phyloP scores from a whole-genome alignment of 1,140 invertebrate species.

The Whitmania pigra region DNA sequence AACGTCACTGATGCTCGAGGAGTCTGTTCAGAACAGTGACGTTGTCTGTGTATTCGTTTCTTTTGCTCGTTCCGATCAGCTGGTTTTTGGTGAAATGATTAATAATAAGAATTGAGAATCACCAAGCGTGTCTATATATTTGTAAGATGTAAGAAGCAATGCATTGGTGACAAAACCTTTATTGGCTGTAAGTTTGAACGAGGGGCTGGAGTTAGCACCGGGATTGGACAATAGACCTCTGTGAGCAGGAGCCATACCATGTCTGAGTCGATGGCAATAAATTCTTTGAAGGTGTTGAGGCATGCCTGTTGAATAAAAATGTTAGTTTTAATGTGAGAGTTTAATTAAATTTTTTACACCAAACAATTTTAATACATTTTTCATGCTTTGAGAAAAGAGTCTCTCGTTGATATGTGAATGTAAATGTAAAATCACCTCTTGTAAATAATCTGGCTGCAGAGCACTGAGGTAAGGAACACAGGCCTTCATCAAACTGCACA shows the following conservation, averaged over 20 bases:
- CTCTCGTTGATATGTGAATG: no score
- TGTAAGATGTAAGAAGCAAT: no score
- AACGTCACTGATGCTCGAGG: background rate
- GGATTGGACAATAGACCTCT: constrained; percentile 14
- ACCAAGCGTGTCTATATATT: no score
- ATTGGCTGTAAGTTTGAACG: background rate
- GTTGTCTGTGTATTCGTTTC: constrained; percentile 10
- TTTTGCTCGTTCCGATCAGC: background rate
- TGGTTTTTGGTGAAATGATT: background rate
- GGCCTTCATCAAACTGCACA: background rate
- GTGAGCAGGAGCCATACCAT: constrained; percentile 19
- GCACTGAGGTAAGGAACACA: constrained; percentile 21
- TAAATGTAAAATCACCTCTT: no score
- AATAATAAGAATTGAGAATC: no score
- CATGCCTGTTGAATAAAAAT: constrained; percentile 8
- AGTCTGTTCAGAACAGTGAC: background rate
- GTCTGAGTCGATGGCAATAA: constrained; percentile 16
- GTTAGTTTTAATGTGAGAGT: no score
- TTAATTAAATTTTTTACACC: no score
- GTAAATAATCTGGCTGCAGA: constrained; percentile 12
- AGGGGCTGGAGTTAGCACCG: constrained; percentile 10
- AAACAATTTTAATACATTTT: no score
- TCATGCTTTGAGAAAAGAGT: no score
- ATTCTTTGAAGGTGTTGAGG: constrained; percentile 11
- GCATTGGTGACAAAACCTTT: no score